phyloP scores from a whole-genome alignment of 2,888 invertebrate species.

The Callimorpha dominula region DNA sequence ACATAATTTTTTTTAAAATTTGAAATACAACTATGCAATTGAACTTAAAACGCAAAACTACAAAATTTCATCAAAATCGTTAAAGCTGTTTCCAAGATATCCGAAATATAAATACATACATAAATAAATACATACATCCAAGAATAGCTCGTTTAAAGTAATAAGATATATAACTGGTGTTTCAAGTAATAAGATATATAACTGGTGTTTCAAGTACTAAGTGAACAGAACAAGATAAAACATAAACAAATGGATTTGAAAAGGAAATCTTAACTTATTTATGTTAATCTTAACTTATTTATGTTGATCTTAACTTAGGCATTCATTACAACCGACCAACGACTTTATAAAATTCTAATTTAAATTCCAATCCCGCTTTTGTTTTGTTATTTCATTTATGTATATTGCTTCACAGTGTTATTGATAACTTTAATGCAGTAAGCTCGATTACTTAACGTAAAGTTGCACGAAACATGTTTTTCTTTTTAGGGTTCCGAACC shows the following conservation, averaged over 20 bases:
- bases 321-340: constrained; percentile 39
- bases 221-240: constrained; percentile 6
- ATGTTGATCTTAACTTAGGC: constrained; percentile 26
- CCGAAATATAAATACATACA: too few relatives aligned
- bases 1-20: too few relatives aligned
- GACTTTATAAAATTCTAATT: constrained; percentile 30
- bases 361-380: constrained; percentile 30
- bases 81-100: too few relatives aligned
- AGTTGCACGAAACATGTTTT: neutral
- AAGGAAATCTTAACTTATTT: constrained; percentile 21
- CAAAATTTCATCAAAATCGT: too few relatives aligned
- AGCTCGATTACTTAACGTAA: neutral
- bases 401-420: constrained; percentile 14
- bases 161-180: neutral
- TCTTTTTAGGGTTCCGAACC: too few relatives aligned
- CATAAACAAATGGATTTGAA: constrained; percentile 17
- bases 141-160: too few relatives aligned
- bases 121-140: too few relatives aligned
- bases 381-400: constrained; percentile 22
- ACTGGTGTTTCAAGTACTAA: neutral
- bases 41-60: too few relatives aligned
- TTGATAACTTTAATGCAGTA: neutral
- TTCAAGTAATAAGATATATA: neutral
- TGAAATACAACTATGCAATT: too few relatives aligned
- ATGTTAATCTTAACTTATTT: constrained; percentile 31